A percentile compares a stretch with the other conserved stretches of the same genome.
phyloP scores from a whole-genome alignment of 1,140 invertebrate species.

The Pseudoatta argentina region DNA sequence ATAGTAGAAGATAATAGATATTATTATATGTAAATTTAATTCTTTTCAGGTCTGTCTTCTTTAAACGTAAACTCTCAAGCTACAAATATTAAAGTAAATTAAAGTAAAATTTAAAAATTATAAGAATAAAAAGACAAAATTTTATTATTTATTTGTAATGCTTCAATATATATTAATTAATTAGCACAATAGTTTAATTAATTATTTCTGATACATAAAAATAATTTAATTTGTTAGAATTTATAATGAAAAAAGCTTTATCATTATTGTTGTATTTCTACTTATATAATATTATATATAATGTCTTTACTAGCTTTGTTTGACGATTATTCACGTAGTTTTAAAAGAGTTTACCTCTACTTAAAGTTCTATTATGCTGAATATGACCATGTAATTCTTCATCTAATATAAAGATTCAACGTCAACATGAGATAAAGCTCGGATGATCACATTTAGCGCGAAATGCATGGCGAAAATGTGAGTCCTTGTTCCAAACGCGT shows the following conservation, averaged over 20 bases:
- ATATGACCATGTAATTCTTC: constrained; percentile 17
- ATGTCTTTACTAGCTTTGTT: background rate
- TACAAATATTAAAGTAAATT: constrained; percentile 22
- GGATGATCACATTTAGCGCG: background rate
- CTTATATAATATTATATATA: background rate
- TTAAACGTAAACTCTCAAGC: background rate
- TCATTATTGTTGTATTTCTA: background rate
- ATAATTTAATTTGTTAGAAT: background rate
- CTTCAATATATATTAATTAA: too few species aligned
- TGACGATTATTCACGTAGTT: background rate
- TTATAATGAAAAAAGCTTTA: background rate
- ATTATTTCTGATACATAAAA: background rate
- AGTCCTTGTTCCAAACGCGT: constrained; percentile 7
- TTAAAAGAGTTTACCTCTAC: background rate
- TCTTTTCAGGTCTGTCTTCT: background rate
- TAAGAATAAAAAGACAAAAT: background rate
- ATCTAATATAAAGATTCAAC: constrained; percentile 19
- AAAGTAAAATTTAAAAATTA: background rate
- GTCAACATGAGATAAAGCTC: constrained; percentile 15
- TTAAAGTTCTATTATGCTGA: background rate
- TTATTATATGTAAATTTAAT: background rate
- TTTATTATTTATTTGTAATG: background rate
- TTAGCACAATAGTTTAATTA: background rate
- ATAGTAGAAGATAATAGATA: background rate
- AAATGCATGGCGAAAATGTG: constrained; percentile 2